Evolutionary conservation across 2,113 vertebrate species (phyloP), one percentile per base, ranked within the genome.

Genomic region (Cichladusa arquata): DNA sequence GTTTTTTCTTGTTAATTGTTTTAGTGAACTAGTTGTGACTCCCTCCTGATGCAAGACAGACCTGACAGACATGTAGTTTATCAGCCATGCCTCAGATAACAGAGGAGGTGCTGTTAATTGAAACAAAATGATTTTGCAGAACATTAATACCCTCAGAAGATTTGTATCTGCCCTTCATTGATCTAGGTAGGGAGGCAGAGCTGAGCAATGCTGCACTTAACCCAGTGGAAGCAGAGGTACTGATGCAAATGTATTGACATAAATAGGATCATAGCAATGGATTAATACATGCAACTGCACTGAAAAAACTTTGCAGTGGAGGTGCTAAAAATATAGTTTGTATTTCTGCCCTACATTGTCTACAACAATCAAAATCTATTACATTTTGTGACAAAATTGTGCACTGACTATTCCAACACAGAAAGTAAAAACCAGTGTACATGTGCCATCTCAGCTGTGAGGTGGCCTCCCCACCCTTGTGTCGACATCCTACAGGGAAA

Each of bases 91-190:
- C 57, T 81, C 22, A 0, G 3, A 54, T 62, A 89, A 81, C 45
- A 33, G 69, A 91, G 91, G 57, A 90, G 36, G 25, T 81, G 61
- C 6, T 58, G 28, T 61, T 92, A 92, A 79, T 40, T 57, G 73
- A 87, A 88, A 81, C 26, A 82, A 88, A 93, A 74, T 36, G 11
- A 88, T 84, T 93, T 86, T 76, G 53, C 31, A 93, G 64, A 71
- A 22, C 36, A 26, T 61, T 61, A 56, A 57, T 85, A 64, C 15
- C 8, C 61, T 57, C 84, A 65, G 56, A 86, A 85, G 50, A 65
- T 36, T 79, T 79, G 14, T 31, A 54, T 53, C 20, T 91, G 53
- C 19, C 60, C 8, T 89, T 89, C 48, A 60, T 28, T 82, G 73
- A 22, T 69, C 78, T 57, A 60, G 33, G 12, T 8, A 71, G 15